Conservation (phyloP, 2,797 vertebrate genomes). For the Acanthis flammea region DNA sequence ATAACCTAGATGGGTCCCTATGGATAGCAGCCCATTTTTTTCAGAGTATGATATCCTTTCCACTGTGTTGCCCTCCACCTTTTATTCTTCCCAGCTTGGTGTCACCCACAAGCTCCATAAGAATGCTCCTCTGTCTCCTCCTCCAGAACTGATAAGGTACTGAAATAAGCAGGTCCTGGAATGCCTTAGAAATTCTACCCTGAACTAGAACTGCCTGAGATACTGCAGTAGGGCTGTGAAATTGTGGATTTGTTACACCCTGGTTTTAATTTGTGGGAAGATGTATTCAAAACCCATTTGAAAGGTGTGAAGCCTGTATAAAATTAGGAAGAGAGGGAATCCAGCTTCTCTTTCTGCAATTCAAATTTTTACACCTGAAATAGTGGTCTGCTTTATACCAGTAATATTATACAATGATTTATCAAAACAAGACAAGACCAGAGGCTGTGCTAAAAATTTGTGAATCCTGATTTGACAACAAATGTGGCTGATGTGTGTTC, state of each 20-base stretch:
- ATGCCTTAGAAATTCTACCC: fast-evolving
- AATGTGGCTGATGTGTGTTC: fast-evolving
- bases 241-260: not conserved
- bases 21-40: not conserved
- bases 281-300: not conserved
- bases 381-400: not conserved
- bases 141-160: not conserved
- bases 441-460: not conserved
- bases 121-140: not conserved
- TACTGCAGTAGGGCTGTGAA: not conserved
- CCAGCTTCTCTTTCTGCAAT: not conserved
- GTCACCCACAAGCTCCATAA: not conserved
- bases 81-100: not conserved
- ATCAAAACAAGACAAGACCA: not conserved
- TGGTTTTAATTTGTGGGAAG: not conserved
- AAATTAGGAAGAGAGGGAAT: not conserved
- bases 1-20: not conserved
- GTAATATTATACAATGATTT: not conserved
- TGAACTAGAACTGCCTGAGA: not conserved
- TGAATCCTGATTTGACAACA: not conserved
- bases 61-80: too few relatives aligned
- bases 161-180: not conserved
- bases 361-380: not conserved
- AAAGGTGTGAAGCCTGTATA: not conserved
- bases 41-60: not conserved